Conservation (phyloP, 2,888 invertebrate species). For the Eristalis pertinax region DNA sequence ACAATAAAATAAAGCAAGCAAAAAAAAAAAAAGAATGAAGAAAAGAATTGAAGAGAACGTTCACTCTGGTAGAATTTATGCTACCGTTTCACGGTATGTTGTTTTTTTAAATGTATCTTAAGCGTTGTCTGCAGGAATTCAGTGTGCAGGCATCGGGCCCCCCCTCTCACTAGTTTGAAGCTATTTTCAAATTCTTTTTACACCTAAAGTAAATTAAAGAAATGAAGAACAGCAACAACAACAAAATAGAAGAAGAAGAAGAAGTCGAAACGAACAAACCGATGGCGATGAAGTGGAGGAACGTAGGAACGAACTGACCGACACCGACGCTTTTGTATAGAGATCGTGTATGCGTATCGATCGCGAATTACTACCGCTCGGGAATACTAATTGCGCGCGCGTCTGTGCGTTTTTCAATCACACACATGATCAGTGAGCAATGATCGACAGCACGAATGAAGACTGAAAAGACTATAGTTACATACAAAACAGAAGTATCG, state of each 20-base stretch:
- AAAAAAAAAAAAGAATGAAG: constrained; percentile 7
- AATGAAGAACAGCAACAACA: constrained; percentile 20
- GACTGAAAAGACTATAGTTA: constrained; percentile 11
- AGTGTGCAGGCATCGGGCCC: neutral
- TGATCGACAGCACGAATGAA: constrained; percentile 57
- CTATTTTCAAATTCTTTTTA: constrained; percentile 57
- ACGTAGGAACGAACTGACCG: constrained; percentile 33
- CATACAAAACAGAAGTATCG: constrained; percentile 30
- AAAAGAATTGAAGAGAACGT: neutral
- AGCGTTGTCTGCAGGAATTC: constrained; percentile 35
- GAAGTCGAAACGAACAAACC: neutral
- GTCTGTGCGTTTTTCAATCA: constrained; percentile 61
- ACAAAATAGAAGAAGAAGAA: too few species aligned
- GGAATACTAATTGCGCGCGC: constrained; percentile 69
- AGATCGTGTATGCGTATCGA: constrained; percentile 65
- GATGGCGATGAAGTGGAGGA: constrained; percentile 19
- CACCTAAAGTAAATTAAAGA: constrained; percentile 44
- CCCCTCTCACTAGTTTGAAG: constrained; percentile 31
- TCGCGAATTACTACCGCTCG: constrained; percentile 64
- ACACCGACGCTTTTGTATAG: constrained; percentile 24
- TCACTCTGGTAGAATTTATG: constrained; percentile 17
- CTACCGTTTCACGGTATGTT: constrained; percentile 32
- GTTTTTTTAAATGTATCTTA: too few species aligned
- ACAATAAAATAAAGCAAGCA: neutral
- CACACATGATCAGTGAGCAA: constrained; percentile 52